These are phyloP conservation scores for Sinocyclocheilus rhinocerous DNA, from an alignment of 2,113 vertebrate species.

Conservation along the genomic window DNA sequence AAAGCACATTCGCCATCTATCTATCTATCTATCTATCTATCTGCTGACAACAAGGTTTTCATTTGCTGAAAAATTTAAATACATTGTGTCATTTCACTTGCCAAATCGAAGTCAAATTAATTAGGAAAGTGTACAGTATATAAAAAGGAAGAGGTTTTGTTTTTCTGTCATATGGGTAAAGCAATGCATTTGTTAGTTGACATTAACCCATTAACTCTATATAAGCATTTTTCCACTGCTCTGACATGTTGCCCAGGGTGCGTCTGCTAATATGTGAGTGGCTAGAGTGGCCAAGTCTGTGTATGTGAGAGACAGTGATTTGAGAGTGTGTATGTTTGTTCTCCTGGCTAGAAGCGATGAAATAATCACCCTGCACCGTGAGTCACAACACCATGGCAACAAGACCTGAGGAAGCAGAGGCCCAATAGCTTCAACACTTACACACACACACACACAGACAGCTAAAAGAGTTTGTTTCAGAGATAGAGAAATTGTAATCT, in stretches of 20 bases:
- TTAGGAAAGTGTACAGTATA: too few relatives aligned
- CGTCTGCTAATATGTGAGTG: not conserved
- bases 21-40: not conserved
- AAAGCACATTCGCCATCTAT: too few relatives aligned
- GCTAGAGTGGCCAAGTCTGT: conserved; percentile 14
- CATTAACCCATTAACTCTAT: not conserved
- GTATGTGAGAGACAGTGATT: conserved; percentile 46
- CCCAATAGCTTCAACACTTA: conserved; percentile 58
- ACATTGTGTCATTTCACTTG: too few relatives aligned
- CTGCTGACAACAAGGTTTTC: too few relatives aligned
- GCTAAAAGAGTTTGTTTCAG: conserved; percentile 20
- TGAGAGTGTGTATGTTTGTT: conserved; percentile 32
- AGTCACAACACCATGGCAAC: conserved; percentile 70
- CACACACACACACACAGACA: conserved; percentile 32
- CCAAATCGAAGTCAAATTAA: too few relatives aligned
- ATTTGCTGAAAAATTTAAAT: too few relatives aligned
- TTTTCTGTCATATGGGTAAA: not conserved
- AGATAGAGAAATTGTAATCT: conserved; percentile 54
- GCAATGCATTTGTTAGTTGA: not conserved
- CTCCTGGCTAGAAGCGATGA: conserved; percentile 75
- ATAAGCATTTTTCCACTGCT: not conserved
- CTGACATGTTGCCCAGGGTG: not conserved
- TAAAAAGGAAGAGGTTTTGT: too few relatives aligned
- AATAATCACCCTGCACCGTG: conserved; percentile 78
- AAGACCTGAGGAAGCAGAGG: conserved; percentile 64